A percentile compares a stretch with the other conserved stretches of the same genome.
Conservation (phyloP, 2,888 invertebrate genomes). For the Drosophila formosana region DNA sequence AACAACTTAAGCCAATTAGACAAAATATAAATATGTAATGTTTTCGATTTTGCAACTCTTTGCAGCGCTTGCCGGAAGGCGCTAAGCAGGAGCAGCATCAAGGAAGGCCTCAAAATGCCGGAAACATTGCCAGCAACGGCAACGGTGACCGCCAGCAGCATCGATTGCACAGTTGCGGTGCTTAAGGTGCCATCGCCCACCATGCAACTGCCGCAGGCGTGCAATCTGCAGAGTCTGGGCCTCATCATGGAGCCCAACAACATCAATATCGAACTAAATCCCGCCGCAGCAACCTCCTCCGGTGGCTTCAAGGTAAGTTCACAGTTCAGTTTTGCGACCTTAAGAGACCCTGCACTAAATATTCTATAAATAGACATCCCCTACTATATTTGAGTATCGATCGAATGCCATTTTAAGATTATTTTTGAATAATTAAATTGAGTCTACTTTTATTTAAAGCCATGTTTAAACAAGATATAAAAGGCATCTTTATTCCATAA, state of each 20-base stretch:
- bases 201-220: slow-evolving; percentile 68
- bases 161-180: slow-evolving; percentile 75
- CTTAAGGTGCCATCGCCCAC: slow-evolving; percentile 74
- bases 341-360: too few species aligned
- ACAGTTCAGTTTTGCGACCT: too few species aligned
- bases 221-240: slow-evolving; percentile 72
- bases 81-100: slow-evolving; percentile 13
- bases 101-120: slow-evolving; percentile 57
- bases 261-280: slow-evolving; percentile 71
- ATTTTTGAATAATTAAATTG: too few species aligned
- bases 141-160: slow-evolving; percentile 72
- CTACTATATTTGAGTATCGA: too few species aligned
- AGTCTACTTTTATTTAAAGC: too few species aligned
- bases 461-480: too few species aligned
- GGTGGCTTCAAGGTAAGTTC: slow-evolving; percentile 62
- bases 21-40: not conserved
- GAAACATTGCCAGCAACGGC: slow-evolving; percentile 76
- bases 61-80: slow-evolving; percentile 36
- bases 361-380: too few species aligned
- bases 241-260: slow-evolving; percentile 75
- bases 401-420: too few species aligned
- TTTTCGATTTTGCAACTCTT: not conserved
- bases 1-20: too few species aligned
- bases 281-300: slow-evolving; percentile 54
- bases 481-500: too few species aligned